phyloP scores from a whole-genome alignment of 2,797 vertebrate genomes.

The Poecilia velifera region DNA sequence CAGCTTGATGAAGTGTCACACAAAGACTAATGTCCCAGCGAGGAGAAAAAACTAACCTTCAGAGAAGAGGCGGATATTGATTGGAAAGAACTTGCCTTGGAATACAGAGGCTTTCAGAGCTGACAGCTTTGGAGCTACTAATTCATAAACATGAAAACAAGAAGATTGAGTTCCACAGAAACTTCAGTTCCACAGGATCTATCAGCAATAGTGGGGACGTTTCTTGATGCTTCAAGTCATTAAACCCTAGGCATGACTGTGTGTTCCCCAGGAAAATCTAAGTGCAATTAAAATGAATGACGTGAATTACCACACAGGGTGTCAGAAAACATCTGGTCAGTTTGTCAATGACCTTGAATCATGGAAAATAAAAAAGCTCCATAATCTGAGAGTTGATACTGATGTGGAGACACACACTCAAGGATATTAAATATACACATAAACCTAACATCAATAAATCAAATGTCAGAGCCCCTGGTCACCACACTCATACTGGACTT shows the following conservation, averaged over 20 bases:
- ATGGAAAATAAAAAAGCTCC: neutral
- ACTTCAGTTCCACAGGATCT: neutral
- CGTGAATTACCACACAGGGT: neutral
- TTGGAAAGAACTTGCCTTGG: neutral
- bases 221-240: constrained; percentile 7
- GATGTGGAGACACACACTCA: neutral
- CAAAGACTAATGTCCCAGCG: neutral
- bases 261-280: neutral
- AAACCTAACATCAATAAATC: neutral
- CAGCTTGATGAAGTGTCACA: constrained; percentile 8
- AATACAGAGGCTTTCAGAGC: neutral
- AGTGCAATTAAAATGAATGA: constrained; percentile 7
- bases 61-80: constrained; percentile 7
- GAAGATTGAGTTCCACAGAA: neutral
- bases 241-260: neutral
- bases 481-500: neutral
- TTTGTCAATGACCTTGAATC: constrained; percentile 7
- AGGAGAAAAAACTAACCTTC: constrained; percentile 5
- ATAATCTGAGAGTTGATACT: neutral
- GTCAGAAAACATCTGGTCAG: neutral
- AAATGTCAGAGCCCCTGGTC: neutral
- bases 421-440: neutral
- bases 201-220: neutral
- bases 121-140: neutral
- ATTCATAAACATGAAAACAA: constrained; percentile 8